Base-by-base conservation (phyloP, 1,140 invertebrate species). In the Amphibalanus amphitrite region DNA sequence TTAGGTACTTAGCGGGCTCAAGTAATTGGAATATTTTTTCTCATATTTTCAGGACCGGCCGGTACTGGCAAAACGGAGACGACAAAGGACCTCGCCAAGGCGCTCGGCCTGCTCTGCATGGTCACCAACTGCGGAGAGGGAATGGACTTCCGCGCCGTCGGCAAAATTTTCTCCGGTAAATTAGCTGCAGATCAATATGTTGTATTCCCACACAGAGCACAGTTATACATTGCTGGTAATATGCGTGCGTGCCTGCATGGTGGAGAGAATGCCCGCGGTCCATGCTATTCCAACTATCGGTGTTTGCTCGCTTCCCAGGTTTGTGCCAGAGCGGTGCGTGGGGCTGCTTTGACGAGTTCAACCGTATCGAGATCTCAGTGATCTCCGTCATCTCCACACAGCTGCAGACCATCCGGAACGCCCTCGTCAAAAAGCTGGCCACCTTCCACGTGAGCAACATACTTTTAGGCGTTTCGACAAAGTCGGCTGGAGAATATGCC, bases 91-190 rank as follows among this genome's bases (percentile, higher is more conserved):
- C 28, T 67, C n/a, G 65, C 65, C 28, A 67, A 67, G 28, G 65
- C 65, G 28, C 28, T 67, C 4, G 65, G 65, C 3, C 80, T 93
- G 20, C 81, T 95, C 0, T 95, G 91, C 78, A 84, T 95, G 30
- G 92, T 95, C 1, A 95, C 90, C 0, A 95, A 95, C 80, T 95
- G 93, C 79, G 90, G 90, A 0, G 91, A 95, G 81, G 90, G 90
- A 25, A 93, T 95, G 90, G 91, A 95, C 80, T 93, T 87, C 77
- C 82, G 82, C 79, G 89, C 91, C 0, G 89, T 95, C 40, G 90
- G 90, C 0, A 92, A 90, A 76, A 93, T 90, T 73, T 82, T 94
- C 25, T 86, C 88, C 0, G 93, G 92, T 17, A 74, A 85, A n/a
- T n/a, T n/a, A n/a, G n/a, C n/a, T n/a, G n/a, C n/a, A n/a, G n/a